Conservation (phyloP, 2,797 vertebrate species). For the Manis javanica region DNA sequence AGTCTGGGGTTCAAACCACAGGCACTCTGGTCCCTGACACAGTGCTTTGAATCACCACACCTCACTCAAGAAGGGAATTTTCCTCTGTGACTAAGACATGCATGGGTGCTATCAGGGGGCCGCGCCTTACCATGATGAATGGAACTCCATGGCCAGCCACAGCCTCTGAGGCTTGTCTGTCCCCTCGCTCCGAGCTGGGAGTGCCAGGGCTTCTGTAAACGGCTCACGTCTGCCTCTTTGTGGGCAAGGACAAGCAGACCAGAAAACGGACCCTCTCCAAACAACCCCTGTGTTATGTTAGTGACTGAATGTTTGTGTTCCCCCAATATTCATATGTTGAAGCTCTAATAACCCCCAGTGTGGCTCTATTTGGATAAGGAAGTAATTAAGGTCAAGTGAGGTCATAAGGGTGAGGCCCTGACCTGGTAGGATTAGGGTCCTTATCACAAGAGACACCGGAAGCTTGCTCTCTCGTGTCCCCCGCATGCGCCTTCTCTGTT, state of each 20-base stretch:
- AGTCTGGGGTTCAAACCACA: constrained; percentile 6
- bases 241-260: not conserved
- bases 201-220: not conserved
- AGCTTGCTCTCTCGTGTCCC: not conserved
- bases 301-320: not conserved
- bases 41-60: not conserved
- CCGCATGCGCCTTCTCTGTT: not conserved
- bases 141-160: not conserved
- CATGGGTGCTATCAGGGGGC: rapidly evolving
- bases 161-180: not conserved
- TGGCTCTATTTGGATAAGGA: not conserved
- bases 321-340: not conserved
- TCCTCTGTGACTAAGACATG: not conserved
- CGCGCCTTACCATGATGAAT: not conserved
- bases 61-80: not conserved
- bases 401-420: not conserved
- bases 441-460: not conserved
- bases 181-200: not conserved
- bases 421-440: not conserved
- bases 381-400: not conserved
- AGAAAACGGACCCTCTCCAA: not conserved
- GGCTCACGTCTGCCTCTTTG: not conserved
- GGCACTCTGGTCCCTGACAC: not conserved
- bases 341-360: not conserved
- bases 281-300: not conserved